These are phyloP conservation scores for Melieria omissa DNA, from an alignment of 2,888 invertebrate species.

Conservation along the genomic window DNA sequence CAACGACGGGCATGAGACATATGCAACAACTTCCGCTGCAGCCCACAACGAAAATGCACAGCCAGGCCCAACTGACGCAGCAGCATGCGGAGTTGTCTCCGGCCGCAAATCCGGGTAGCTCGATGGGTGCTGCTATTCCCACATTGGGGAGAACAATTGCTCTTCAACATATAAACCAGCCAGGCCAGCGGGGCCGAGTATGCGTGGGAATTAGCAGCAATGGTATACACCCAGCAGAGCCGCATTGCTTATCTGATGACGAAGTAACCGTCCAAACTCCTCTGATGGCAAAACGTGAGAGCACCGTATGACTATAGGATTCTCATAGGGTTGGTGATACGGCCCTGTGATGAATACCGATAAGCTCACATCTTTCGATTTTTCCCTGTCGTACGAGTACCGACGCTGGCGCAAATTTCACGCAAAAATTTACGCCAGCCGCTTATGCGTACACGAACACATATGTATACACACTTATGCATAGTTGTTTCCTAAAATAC, in stretches of 20 bases:
- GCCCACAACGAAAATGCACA: slow-evolving; percentile 45
- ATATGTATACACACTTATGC: no score
- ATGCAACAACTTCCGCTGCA: slow-evolving; percentile 60
- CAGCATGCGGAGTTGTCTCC: slow-evolving; percentile 51
- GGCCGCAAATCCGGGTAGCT: slow-evolving; percentile 50
- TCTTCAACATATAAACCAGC: slow-evolving; percentile 65
- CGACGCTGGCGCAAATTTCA: no score
- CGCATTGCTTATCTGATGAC: slow-evolving; percentile 68
- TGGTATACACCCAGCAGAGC: slow-evolving; percentile 49
- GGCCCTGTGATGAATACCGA: slow-evolving; percentile 61
- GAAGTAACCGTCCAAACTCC: slow-evolving; percentile 73
- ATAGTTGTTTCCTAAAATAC: no score
- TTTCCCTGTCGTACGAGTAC: neutral
- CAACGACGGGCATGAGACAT: slow-evolving; percentile 64
- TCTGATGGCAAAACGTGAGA: slow-evolving; percentile 73
- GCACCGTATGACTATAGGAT: slow-evolving; percentile 72
- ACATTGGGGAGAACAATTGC: slow-evolving; percentile 59
- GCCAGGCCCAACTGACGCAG: slow-evolving; percentile 48
- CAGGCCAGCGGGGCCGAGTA: slow-evolving; percentile 58
- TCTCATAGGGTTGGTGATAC: slow-evolving; percentile 65
- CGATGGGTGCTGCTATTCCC: slow-evolving; percentile 50
- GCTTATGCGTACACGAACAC: no score
- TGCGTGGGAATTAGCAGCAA: slow-evolving; percentile 59
- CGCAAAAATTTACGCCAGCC: no score
- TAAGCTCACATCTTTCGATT: neutral